These are phyloP conservation scores for Probaryconus sp. DNA, from an alignment of 1,140 invertebrate species.

Conservation along the genomic window DNA sequence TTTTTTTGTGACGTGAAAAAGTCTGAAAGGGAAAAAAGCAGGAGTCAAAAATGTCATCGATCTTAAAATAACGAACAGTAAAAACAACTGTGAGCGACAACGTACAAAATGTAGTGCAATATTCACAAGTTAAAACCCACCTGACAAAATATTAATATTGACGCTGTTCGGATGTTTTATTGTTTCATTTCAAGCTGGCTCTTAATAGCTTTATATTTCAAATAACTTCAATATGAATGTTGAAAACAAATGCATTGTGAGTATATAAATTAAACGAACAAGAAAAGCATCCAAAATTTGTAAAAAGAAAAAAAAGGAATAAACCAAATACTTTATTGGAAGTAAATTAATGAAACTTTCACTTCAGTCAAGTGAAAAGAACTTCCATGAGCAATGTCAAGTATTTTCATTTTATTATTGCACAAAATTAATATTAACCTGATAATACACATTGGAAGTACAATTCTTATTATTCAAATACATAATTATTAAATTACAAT, in stretches of 20 bases:
- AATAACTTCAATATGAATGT: too few relatives aligned
- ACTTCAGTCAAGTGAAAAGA: not conserved
- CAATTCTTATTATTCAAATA: slow-evolving; percentile 53
- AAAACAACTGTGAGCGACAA: slow-evolving; percentile 9
- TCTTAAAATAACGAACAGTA: slow-evolving; percentile 5
- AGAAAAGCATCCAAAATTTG: too few relatives aligned
- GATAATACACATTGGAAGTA: slow-evolving; percentile 58
- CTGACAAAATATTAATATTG: slow-evolving; percentile 10
- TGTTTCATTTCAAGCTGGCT: too few relatives aligned
- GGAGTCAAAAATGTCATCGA: not conserved
- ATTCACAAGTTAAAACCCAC: not conserved
- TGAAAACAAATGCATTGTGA: too few relatives aligned
- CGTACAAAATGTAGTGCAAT: slow-evolving; percentile 3
- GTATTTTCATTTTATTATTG: slow-evolving; percentile 46
- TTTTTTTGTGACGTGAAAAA: too few relatives aligned
- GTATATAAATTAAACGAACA: too few relatives aligned
- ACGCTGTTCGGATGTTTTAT: too few relatives aligned
- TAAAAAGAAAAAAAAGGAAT: too few relatives aligned
- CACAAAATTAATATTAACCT: slow-evolving; percentile 53
- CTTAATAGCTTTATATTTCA: too few relatives aligned
- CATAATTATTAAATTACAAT: slow-evolving; percentile 58
- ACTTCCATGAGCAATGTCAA: too few relatives aligned
- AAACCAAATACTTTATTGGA: not conserved
- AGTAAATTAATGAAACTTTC: not conserved
- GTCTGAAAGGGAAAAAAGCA: too few relatives aligned